Base-by-base conservation (phyloP, 37 sponge, comb jelly and placozoan genomes). In the Tethya wilhelma region DNA sequence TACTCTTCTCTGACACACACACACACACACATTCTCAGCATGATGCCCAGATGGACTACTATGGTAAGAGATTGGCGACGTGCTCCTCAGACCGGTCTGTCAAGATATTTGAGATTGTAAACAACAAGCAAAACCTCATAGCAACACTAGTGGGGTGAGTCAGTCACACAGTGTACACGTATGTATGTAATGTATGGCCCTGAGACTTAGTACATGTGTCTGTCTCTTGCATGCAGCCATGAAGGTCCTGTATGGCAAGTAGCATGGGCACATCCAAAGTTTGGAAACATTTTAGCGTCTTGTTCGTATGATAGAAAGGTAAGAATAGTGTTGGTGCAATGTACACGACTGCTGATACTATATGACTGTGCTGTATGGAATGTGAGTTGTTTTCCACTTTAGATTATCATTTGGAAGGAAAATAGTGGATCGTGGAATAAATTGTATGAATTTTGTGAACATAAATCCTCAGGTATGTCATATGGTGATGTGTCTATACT, bases 221-320 rank as follows among this genome's bases (percentile, higher is more conserved):
- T n/a, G n/a, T n/a, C n/a, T n/a, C n/a, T 4, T 67, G 45, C 20
- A 14, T 67, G 19, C 69, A 96, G 99, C 0, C 99, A 98, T 49
- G 95, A 98, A 55, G 99, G 99, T 7, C 96, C 99, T 43, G 99
- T 96, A 26, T 98, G 99, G 99, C 99, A 98, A 70, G 87, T 98
- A 49, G 89, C 94, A 19, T 98, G 99, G 99, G 92, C 95, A 34
- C 99, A 98, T 80, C 99, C 99, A 1, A 96, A 90, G 86, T 98
- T 87, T 84, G 99, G 99, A 14, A 91, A 75, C 76, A 84, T 93
- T 40, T 76, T 98, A 23, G 99, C 99, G 0, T 96, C 99, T 2
- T 98, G 99, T 80, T 98, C 99, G 2, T 98, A 98, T 67, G 99
- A 98, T 64, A 80, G 95, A 58, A 96, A 92, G 89, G 97, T 96